phyloP scores from a whole-genome alignment of 2,888 invertebrate species.

The Silvanus unidentatus region DNA sequence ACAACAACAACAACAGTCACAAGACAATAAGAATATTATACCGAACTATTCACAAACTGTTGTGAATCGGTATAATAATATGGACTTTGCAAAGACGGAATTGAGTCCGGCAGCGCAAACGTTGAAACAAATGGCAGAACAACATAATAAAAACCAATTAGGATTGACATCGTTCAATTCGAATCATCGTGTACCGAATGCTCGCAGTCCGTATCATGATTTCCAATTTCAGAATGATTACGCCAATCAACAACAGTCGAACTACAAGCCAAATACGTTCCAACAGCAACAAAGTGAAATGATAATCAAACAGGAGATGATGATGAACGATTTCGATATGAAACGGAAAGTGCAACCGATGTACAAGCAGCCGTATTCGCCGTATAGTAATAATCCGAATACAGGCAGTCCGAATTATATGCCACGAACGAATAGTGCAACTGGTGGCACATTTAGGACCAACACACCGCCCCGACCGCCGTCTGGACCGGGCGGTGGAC shows the following conservation, averaged over 20 bases:
- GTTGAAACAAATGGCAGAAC: conserved; percentile 94
- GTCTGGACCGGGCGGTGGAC: conserved; percentile 44
- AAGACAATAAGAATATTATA: conserved; percentile 2
- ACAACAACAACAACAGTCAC: conserved; percentile 40
- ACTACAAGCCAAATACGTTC: conserved; percentile 25
- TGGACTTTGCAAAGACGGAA: conserved; percentile 52
- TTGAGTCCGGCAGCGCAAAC: conserved; percentile 91
- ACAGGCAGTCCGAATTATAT: conserved; percentile 52
- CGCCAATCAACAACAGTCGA: conserved; percentile 42
- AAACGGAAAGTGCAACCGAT: conserved; percentile 44
- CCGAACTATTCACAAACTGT: conserved; percentile 15
- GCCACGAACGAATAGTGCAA: conserved; percentile 28
- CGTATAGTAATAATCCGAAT: conserved; percentile 59
- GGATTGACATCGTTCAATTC: conserved; percentile 53
- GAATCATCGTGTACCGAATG: conserved; percentile 40
- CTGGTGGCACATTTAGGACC: conserved; percentile 35
- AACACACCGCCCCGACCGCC: conserved; percentile 52
- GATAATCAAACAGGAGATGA: conserved; percentile 53
- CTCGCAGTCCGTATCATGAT: conserved; percentile 57
- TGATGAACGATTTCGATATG: conserved; percentile 45
- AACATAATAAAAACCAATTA: conserved; percentile 77
- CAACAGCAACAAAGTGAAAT: conserved; percentile 50
- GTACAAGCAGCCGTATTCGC: conserved; percentile 59
- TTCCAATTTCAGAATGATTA: conserved; percentile 54
- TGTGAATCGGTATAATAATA: conserved; percentile 35